Evolutionary conservation across 2,888 invertebrate genomes (phyloP).

Genomic region (Agrochola lota): DNA sequence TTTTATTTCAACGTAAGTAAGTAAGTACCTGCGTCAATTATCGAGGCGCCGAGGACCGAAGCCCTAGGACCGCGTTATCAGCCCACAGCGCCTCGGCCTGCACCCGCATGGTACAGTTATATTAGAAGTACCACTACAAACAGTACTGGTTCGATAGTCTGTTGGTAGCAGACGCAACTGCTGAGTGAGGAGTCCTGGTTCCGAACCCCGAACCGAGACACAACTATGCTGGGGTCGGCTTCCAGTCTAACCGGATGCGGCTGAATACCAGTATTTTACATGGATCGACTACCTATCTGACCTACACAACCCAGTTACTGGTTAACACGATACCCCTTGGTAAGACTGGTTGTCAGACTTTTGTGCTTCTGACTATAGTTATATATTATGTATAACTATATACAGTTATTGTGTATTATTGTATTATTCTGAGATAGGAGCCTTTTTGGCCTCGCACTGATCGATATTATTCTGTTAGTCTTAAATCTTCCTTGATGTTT

Average conservation of each 20-base stretch:
- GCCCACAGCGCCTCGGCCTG: neutral
- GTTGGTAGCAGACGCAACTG: neutral
- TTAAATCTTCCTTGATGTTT: no score
- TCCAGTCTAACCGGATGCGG: no score
- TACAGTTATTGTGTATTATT: no score
- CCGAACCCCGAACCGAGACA: neutral
- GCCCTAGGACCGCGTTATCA: constrained; percentile 11
- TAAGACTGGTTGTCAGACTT: neutral
- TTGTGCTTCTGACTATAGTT: no score
- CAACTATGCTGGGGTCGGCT: neutral
- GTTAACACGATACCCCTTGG: no score
- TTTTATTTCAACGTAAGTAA: neutral
- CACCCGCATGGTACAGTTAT: neutral
- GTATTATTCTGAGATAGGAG: no score
- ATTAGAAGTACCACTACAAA: constrained; percentile 2
- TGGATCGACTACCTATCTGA: no score
- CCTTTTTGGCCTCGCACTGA: no score
- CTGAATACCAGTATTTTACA: no score
- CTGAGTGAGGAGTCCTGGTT: neutral
- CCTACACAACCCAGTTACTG: no score
- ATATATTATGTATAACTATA: no score
- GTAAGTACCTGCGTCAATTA: neutral
- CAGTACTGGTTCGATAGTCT: neutral
- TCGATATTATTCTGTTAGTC: no score
- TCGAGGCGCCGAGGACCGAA: neutral